Evolutionary conservation across 2,113 vertebrate genomes (phyloP).

Genomic region (Rousettus leschenaultii): DNA sequence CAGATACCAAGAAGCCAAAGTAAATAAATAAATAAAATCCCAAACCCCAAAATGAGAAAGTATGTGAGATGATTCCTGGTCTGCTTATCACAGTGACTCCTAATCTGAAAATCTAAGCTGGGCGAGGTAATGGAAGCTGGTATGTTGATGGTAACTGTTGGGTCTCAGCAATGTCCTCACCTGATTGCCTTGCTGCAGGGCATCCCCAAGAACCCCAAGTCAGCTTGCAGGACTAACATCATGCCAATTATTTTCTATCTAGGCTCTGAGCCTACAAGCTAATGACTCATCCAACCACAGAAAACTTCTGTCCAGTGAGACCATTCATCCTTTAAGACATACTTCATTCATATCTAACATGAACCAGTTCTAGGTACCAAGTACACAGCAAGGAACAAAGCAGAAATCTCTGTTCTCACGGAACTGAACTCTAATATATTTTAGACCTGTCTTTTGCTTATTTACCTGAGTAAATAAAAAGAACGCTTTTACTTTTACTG

Average conservation of each 20-base stretch:
- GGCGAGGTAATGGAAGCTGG: background rate
- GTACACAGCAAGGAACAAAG: background rate
- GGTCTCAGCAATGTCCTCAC: background rate
- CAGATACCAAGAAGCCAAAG: slow-evolving; percentile 23
- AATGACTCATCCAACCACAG: background rate
- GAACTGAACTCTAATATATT: background rate
- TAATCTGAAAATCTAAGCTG: background rate
- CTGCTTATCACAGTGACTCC: background rate
- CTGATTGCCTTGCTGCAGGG: background rate
- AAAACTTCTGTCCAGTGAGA: background rate
- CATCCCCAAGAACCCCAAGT: background rate
- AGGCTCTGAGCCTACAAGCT: background rate
- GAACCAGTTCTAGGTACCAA: background rate
- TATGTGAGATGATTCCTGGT: background rate
- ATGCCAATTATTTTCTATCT: background rate
- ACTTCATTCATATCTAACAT: background rate
- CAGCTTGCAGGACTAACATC: background rate
- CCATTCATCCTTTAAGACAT: background rate
- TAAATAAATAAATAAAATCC: background rate
- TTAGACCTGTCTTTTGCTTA: background rate
- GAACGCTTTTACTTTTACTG: background rate
- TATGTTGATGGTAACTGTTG: rapidly evolving
- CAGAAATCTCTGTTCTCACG: background rate
- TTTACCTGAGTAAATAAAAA: background rate
- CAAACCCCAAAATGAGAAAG: background rate